These are phyloP conservation scores for Chunga burmeisteri DNA, from an alignment of 2,113 vertebrate species.

Conservation along the genomic window DNA sequence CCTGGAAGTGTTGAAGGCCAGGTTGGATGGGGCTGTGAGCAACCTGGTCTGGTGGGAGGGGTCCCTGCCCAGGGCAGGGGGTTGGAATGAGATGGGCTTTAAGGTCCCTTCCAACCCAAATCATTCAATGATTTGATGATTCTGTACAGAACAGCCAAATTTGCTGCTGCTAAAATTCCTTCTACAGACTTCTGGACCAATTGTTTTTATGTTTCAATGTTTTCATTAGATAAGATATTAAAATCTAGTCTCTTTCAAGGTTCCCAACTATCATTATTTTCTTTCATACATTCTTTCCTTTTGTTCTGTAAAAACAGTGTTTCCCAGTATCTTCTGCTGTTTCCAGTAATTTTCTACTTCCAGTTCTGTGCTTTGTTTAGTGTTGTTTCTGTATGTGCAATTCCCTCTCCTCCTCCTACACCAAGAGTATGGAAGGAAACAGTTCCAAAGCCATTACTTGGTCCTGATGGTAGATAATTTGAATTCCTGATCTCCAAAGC, in stretches of 20 bases:
- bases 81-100: too few relatives aligned
- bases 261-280: background rate
- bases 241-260: background rate
- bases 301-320: background rate
- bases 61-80: too few relatives aligned
- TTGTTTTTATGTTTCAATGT: background rate
- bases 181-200: background rate
- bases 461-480: too few relatives aligned
- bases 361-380: background rate
- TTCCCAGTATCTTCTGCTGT: background rate
- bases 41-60: too few relatives aligned
- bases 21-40: too few relatives aligned
- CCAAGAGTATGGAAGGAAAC: background rate
- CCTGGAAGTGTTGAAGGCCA: too few relatives aligned
- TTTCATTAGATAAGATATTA: background rate
- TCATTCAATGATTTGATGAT: too few relatives aligned
- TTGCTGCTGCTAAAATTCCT: background rate
- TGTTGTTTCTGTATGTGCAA: fast-evolving
- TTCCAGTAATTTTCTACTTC: background rate
- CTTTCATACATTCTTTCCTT: background rate
- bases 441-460: background rate
- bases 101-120: too few relatives aligned
- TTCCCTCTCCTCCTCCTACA: background rate
- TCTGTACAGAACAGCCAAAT: background rate
- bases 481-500: background rate